Percentiles rank a stretch among this genome's conserved stretches.
These are phyloP conservation scores for Euura saliciscinereae DNA, from an alignment of 1,140 invertebrate genomes.

Conservation along the genomic window DNA sequence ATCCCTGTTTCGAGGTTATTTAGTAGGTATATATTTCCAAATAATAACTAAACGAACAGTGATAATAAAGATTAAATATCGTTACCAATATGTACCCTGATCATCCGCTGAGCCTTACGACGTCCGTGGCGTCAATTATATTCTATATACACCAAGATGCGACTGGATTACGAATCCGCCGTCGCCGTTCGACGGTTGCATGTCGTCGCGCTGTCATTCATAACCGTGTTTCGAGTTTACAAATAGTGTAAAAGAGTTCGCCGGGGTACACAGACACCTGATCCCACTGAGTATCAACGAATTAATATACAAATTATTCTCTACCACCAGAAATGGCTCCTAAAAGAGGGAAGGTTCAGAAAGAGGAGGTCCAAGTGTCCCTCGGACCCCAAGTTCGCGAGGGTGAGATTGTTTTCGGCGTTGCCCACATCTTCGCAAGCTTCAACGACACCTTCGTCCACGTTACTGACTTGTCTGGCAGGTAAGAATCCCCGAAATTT, in stretches of 20 bases:
- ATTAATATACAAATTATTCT: neutral
- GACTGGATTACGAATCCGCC: conserved; percentile 30
- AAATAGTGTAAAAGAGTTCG: conserved; percentile 17
- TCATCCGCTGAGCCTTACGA: neutral
- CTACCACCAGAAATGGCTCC: conserved; percentile 80
- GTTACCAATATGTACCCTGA: neutral
- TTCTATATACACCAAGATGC: conserved; percentile 27
- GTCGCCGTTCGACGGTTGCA: conserved; percentile 2
- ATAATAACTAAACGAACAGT: conserved; percentile 27
- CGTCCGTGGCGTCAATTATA: neutral
- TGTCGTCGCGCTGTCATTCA: conserved; percentile 11
- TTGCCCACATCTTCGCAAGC: conserved; percentile 99
- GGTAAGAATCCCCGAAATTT: conserved; percentile 57
- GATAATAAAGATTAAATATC: conserved; percentile 29
- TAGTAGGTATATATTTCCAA: conserved; percentile 23
- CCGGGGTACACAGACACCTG: neutral
- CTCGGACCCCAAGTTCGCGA: conserved; percentile 97
- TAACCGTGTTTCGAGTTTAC: conserved; percentile 1
- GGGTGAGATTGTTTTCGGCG: conserved; percentile 97
- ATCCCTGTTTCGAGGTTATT: conserved; percentile 14
- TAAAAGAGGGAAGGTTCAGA: conserved; percentile 94
- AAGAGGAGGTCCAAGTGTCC: conserved; percentile 95
- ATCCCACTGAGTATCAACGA: neutral
- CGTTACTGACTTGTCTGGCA: conserved; percentile 98
- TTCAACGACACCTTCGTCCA: conserved; percentile 99